Evolutionary conservation across 1,140 invertebrate genomes (phyloP), one percentile per base, ranked within the genome.

Genomic region (Drosophila melanica): DNA sequence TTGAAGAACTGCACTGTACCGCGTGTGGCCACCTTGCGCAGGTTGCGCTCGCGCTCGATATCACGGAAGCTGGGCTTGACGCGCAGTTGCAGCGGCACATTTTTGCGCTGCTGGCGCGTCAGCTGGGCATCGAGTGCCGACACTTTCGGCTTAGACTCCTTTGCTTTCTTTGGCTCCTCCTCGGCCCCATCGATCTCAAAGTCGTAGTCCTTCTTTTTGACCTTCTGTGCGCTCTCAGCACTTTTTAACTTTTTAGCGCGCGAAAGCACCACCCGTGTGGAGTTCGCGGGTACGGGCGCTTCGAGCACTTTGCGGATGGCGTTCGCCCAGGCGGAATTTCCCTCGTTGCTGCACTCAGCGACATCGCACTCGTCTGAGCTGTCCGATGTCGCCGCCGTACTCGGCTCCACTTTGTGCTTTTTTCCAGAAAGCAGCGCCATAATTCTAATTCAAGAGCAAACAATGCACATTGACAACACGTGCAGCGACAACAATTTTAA

Each of bases 1-100:
- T 98, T 98, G 77, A 98, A 98, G 73, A 98, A 92, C 91, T 98
- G 97, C 1, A 98, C 97, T 4, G 98, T 97, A 87, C 97, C 97
- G 90, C 96, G 97, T 63, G 96, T 98, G 14, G 97, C 97, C 77
- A 98, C 96, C 94, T 96, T 97, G 33, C 95, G 93, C 57, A 98
- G 91, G 47, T 94, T 92, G 77, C 94, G 94, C 92, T 98, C 97
- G 72, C 94, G 94, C 45, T 95, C 94, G 58, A 98, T 93, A 48
- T 94, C 94, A 87, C 94, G 95, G 93, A 69, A 96, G 95, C 85
- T 95, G 94, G 75, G 96, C 93, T 97, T 98, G 0, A 94, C 90
- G 84, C 96, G 93, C 59, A 96, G 93, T 85, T 95, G 94, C 39
- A 95, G 92, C 76, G 94, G 93, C 77, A 94, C 93, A 79, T 94